These are phyloP conservation scores for Anas platyrhynchos DNA, from an alignment of 2,113 vertebrate genomes.

Conservation along the genomic window DNA sequence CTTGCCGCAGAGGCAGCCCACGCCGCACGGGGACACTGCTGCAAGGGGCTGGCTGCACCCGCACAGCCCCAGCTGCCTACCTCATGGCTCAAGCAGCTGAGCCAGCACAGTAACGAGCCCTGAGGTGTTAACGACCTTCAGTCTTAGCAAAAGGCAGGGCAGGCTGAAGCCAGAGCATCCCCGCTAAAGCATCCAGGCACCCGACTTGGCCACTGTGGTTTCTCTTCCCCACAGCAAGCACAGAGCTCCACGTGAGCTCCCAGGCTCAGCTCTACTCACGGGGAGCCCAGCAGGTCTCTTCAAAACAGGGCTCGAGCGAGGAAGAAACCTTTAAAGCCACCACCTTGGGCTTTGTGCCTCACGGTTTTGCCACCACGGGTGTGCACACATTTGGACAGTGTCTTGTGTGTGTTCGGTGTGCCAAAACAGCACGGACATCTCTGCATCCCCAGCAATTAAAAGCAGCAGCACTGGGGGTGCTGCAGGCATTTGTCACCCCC, in stretches of 20 bases:
- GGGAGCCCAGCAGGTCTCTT: not conserved
- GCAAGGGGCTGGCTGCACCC: fast-evolving
- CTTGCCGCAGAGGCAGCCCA: not conserved
- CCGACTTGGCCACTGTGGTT: not conserved
- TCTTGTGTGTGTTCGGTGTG: fast-evolving
- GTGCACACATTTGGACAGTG: fast-evolving
- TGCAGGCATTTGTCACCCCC: not conserved
- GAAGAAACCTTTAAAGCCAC: not conserved
- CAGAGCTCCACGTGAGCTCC: not conserved
- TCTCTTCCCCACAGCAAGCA: not conserved
- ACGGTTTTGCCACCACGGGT: fast-evolving
- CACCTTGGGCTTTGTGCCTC: not conserved
- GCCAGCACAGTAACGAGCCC: not conserved
- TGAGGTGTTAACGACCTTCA: not conserved
- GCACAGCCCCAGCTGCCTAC: not conserved
- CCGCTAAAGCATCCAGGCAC: not conserved
- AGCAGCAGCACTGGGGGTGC: fast-evolving
- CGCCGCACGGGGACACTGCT: fast-evolving
- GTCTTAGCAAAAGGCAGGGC: not conserved
- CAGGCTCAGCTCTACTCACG: not conserved
- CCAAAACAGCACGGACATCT: not conserved
- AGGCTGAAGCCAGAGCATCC: not conserved
- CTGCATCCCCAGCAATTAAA: not conserved
- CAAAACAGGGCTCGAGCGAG: not conserved
- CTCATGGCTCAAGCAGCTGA: fast-evolving